Percentiles rank a stretch among this genome's conserved stretches.
phyloP scores from a whole-genome alignment of 1,140 invertebrate species.

The Bombus sibiricus region DNA sequence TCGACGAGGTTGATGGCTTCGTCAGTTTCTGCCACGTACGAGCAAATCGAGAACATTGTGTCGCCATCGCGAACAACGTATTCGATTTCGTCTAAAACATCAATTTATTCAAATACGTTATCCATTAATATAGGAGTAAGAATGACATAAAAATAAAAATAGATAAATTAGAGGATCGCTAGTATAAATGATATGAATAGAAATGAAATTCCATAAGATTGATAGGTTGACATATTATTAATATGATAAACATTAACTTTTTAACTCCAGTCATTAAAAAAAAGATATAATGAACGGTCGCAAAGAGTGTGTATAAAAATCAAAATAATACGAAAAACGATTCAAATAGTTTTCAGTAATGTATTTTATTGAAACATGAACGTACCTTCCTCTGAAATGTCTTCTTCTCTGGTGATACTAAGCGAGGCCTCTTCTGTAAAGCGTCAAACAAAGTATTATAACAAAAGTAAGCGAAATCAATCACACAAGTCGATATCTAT shows the following conservation, averaged over 20 bases:
- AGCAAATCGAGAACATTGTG: constrained; percentile 91
- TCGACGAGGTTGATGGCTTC: constrained; percentile 94
- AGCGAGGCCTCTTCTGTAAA: constrained; percentile 84
- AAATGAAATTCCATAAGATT: too few relatives aligned
- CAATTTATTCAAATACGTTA: constrained; percentile 21
- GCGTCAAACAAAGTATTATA: constrained; percentile 30
- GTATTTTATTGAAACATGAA: background rate
- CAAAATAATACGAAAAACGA: background rate
- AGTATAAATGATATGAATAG: too few relatives aligned
- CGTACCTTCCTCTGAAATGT: constrained; percentile 82
- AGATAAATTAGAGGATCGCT: too few relatives aligned
- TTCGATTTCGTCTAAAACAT: constrained; percentile 70
- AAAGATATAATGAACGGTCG: background rate
- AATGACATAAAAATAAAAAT: too few relatives aligned
- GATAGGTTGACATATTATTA: too few relatives aligned
- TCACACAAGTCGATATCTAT: background rate
- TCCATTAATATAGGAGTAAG: too few relatives aligned
- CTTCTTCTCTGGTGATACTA: constrained; percentile 84
- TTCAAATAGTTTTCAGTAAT: background rate
- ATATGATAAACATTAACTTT: too few relatives aligned
- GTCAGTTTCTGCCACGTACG: constrained; percentile 93
- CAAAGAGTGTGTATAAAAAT: background rate
- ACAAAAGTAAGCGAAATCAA: too few relatives aligned
- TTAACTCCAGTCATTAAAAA: too few relatives aligned
- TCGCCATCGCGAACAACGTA: constrained; percentile 87